These are phyloP conservation scores for Acleris emargana DNA, from an alignment of 2,888 invertebrate genomes.

Conservation along the genomic window DNA sequence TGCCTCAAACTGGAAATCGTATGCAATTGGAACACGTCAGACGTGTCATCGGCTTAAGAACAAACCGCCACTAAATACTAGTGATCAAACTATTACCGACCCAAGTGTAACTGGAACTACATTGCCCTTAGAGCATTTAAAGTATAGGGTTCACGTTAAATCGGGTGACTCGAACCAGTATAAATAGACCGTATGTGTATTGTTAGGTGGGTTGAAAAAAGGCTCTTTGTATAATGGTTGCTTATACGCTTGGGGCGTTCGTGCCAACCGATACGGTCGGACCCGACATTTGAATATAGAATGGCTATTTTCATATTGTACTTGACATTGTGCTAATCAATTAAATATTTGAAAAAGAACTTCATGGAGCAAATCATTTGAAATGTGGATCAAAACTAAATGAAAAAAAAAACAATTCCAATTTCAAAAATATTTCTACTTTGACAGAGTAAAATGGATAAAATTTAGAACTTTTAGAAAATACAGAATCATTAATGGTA, in stretches of 20 bases:
- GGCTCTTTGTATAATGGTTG: slow-evolving; percentile 13
- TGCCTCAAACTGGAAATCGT: no score
- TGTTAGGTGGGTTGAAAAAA: neutral
- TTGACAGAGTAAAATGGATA: no score
- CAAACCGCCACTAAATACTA: neutral
- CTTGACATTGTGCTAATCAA: slow-evolving; percentile 33
- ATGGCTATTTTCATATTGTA: slow-evolving; percentile 36
- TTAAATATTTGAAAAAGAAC: slow-evolving; percentile 15
- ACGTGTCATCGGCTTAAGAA: neutral
- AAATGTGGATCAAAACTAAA: no score
- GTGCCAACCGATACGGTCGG: slow-evolving; percentile 68
- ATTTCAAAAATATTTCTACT: no score
- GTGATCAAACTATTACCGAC: neutral
- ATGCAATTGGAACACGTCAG: no score
- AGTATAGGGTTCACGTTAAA: neutral
- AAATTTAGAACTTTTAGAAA: no score
- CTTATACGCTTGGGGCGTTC: slow-evolving; percentile 63
- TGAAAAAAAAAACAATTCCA: no score
- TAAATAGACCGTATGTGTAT: neutral
- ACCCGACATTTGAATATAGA: slow-evolving; percentile 55
- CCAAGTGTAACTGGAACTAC: slow-evolving; percentile 3
- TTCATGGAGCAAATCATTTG: neutral
- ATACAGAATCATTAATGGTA: no score
- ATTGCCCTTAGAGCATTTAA: neutral
- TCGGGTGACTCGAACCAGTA: neutral